Percentiles rank a stretch among this genome's conserved stretches.
These are phyloP conservation scores for Drosophila sproati DNA, from an alignment of 1,140 invertebrate genomes.

Conservation along the genomic window DNA sequence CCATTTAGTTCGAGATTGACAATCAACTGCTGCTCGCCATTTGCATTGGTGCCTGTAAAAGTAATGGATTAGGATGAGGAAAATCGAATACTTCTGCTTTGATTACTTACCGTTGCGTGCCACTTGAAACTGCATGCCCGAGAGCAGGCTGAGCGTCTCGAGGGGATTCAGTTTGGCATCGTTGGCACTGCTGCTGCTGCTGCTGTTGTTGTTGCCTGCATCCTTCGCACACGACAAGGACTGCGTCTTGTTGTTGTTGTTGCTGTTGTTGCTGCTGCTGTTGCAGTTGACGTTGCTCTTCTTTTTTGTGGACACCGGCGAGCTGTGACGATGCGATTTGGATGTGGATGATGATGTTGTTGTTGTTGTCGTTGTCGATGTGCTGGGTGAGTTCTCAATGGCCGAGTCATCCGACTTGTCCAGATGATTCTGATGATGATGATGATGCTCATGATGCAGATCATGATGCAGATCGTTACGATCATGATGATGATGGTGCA, in stretches of 20 bases:
- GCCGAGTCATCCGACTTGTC: conserved; percentile 82
- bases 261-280: conserved; percentile 7
- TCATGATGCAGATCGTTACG: conserved; percentile 3
- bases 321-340: conserved; percentile 62
- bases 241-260: conserved; percentile 59
- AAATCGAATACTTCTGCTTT: not conserved
- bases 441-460: conserved; percentile 34
- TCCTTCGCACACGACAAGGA: conserved; percentile 32
- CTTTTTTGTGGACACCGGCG: conserved; percentile 78
- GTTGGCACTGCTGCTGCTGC: not conserved
- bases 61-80: conserved; percentile 9
- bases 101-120: conserved; percentile 91
- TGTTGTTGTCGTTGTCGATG: conserved; percentile 70
- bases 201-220: conserved; percentile 2
- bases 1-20: conserved; percentile 99
- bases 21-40: conserved; percentile 94
- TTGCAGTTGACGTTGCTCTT: conserved; percentile 29
- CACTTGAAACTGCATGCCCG: conserved; percentile 94
- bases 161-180: conserved; percentile 59
- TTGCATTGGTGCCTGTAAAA: conserved; percentile 87
- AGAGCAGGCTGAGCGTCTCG: conserved; percentile 71
- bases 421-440: conserved; percentile 70
- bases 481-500: conserved; percentile 38
- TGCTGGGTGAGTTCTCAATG: conserved; percentile 80
- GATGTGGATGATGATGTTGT: conserved; percentile 24